A percentile compares a stretch with the other conserved stretches of the same genome.
phyloP scores from a whole-genome alignment of 2,113 vertebrate genomes.

The Callospermophilus lateralis region DNA sequence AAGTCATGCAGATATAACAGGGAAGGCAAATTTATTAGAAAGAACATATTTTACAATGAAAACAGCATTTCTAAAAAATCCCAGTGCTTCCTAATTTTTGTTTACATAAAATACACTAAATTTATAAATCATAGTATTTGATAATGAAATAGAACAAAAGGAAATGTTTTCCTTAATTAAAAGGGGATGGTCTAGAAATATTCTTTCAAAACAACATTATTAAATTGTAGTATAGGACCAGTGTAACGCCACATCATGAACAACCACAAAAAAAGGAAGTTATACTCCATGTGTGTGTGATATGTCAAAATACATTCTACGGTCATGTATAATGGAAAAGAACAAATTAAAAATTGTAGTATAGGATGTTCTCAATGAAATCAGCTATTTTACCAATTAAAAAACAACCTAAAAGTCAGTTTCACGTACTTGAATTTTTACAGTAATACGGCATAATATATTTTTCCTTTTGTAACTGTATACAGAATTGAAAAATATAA shows the following conservation, averaged over 20 bases:
- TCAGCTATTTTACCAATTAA: not conserved
- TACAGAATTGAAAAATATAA: not conserved
- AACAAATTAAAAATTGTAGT: not conserved
- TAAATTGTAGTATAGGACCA: not conserved
- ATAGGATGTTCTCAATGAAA: not conserved
- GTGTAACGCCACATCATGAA: too few relatives aligned
- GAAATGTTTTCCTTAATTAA: not conserved
- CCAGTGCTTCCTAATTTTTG: not conserved
- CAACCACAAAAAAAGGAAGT: too few relatives aligned
- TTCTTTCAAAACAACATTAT: not conserved
- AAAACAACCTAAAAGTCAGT: not conserved
- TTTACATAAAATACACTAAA: not conserved
- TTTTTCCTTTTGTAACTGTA: not conserved
- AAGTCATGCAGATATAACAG: not conserved
- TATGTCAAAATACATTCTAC: too few relatives aligned
- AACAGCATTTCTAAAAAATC: not conserved
- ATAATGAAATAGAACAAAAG: not conserved
- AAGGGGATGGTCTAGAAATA: not conserved
- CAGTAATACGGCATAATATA: not conserved
- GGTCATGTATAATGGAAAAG: too few relatives aligned
- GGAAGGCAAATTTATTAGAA: not conserved
- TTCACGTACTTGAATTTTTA: constrained; percentile 7
- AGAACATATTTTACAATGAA: not conserved
- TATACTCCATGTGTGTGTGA: too few relatives aligned
- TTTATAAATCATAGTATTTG: not conserved